Percentiles rank a stretch among this genome's conserved stretches.
These are phyloP conservation scores for Acronicta psi DNA, from an alignment of 2,888 invertebrate species.

Conservation along the genomic window DNA sequence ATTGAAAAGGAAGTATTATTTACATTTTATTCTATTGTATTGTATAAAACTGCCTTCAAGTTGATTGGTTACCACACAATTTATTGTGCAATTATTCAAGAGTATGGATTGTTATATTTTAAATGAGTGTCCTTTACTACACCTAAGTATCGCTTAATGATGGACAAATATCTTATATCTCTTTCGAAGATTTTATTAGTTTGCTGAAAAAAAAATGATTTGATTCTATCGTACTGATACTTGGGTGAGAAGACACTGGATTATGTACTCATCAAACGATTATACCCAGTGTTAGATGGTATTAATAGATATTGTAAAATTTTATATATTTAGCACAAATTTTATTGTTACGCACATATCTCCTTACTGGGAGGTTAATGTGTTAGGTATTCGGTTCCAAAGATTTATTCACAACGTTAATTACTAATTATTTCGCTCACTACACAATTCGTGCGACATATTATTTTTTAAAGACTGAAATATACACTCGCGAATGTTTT, in stretches of 20 bases:
- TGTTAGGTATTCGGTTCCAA: constrained; percentile 55
- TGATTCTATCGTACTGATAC: constrained; percentile 21
- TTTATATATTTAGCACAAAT: constrained; percentile 50
- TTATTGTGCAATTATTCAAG: constrained; percentile 45
- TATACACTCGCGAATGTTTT: constrained; percentile 37
- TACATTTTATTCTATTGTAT: constrained; percentile 67
- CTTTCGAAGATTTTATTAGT: background rate
- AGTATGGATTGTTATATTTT: constrained; percentile 48
- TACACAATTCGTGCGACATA: constrained; percentile 23
- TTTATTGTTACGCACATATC: constrained; percentile 40
- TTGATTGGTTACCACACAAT: constrained; percentile 52
- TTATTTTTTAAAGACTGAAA: constrained; percentile 60
- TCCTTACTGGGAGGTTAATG: constrained; percentile 15
- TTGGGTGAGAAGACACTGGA: constrained; percentile 25
- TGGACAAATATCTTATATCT: constrained; percentile 1
- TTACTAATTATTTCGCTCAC: constrained; percentile 35
- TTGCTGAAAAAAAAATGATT: background rate
- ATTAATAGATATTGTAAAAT: constrained; percentile 44
- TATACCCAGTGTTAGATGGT: constrained; percentile 51
- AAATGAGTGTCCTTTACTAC: constrained; percentile 24
- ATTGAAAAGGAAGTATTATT: constrained; percentile 73
- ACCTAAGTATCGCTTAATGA: constrained; percentile 30
- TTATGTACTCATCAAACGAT: constrained; percentile 21
- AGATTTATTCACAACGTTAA: constrained; percentile 52
- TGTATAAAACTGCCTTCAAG: constrained; percentile 54